Evolutionary conservation across 2,113 vertebrate genomes (phyloP), one percentile per base, ranked within the genome.

Genomic region (Myocastor coypus): DNA sequence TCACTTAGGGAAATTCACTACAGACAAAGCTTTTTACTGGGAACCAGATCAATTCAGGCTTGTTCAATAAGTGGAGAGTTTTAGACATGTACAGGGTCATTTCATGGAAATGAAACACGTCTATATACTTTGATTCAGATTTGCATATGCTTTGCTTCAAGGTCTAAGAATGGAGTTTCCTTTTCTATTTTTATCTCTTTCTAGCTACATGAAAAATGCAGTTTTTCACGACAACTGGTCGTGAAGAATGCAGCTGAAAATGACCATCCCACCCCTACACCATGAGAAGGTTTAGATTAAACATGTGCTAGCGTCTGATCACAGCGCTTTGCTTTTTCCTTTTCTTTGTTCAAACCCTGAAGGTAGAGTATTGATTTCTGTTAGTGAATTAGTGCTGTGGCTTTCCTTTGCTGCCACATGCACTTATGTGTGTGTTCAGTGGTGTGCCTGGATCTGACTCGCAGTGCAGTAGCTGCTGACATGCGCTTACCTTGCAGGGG

Each of bases 41-140:
- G 26, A 92, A 75, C 63, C 50, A 17, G 92, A 75, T 57, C 32
- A 17, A 83, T 68, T 83, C 46, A 66, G 28, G 37, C 6, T 80
- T 42, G 28, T 87, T 68, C 50, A 68, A 89, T 26, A 83, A 94
- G 66, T 83, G 59, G 59, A 93, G 30, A 20, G 10, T 86, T 94
- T 83, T 57, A 59, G 84, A 95, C 63, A 3, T 59, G 46, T 61
- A 40, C 3, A 64, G 42, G 57, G 6, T 2, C 14, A 68, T 66
- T 63, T 93, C 37, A 34, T n/a, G 42, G 73, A 77, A 93, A 40
- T 63, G 50, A 86, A 93, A 50, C 30, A n/a, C 37, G 66, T 2
- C 5, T n/a, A 0, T 69, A 55, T 7, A 61, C 28, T 68, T 80
- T 68, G 52, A 7, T 64, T 83, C n/a, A 64, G 77, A 73, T 46